A percentile compares a stretch with the other conserved stretches of the same genome.
phyloP scores from a whole-genome alignment of 2,797 vertebrate genomes.

The Crypturellus tataupa region DNA sequence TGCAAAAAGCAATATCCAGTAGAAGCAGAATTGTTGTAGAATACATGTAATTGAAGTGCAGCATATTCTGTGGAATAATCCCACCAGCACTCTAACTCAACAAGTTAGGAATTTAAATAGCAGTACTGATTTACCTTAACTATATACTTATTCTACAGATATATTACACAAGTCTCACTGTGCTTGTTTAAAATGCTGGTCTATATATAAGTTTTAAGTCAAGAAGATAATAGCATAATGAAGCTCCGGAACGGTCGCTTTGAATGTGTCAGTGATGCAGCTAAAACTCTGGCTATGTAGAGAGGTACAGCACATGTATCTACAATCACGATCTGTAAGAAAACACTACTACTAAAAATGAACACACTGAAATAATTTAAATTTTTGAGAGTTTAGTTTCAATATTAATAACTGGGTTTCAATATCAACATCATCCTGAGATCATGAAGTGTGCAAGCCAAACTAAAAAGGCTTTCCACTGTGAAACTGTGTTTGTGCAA shows the following conservation, averaged over 20 bases:
- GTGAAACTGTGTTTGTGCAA: not conserved
- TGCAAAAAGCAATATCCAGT: not conserved
- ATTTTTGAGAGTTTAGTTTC: not conserved
- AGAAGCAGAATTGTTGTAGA: not conserved
- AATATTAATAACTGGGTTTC: not conserved
- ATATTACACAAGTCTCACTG: not conserved
- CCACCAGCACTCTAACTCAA: not conserved
- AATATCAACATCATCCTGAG: not conserved
- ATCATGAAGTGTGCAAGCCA: not conserved
- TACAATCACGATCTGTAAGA: not conserved
- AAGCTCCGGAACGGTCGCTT: not conserved
- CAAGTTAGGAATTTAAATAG: not conserved
- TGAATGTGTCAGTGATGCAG: not conserved
- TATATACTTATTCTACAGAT: not conserved
- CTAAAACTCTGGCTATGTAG: not conserved
- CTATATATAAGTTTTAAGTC: not conserved
- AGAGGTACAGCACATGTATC: fast-evolving
- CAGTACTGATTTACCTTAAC: not conserved
- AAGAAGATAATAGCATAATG: not conserved
- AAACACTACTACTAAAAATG: not conserved
- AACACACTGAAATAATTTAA: not conserved
- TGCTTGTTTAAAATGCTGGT: not conserved
- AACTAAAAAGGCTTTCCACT: not conserved
- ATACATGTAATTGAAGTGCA: not conserved
- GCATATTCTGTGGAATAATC: not conserved